Percentiles rank a stretch among this genome's conserved stretches.
phyloP scores from a whole-genome alignment of 2,797 vertebrate genomes.

The Anniella stebbinsi region DNA sequence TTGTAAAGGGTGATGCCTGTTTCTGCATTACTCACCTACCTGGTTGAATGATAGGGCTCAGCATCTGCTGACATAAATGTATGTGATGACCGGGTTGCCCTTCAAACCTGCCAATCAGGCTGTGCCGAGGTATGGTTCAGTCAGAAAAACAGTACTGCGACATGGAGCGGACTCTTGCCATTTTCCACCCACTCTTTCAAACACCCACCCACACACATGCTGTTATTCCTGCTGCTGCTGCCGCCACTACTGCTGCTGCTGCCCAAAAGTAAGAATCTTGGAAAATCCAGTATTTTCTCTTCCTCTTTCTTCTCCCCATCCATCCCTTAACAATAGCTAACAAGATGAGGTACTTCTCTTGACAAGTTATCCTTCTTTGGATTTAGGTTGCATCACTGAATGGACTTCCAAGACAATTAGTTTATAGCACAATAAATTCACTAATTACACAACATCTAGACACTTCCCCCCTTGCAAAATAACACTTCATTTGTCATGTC shows the following conservation, averaged over 20 bases:
- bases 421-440: background rate
- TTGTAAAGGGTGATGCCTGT: slow-evolving; percentile 25
- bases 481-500: background rate
- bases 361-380: slow-evolving; percentile 24
- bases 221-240: background rate
- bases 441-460: background rate
- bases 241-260: slow-evolving; percentile 13
- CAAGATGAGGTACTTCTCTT: background rate
- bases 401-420: background rate
- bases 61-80: slow-evolving; percentile 32
- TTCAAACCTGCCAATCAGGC: slow-evolving; percentile 38
- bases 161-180: slow-evolving; percentile 13
- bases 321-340: background rate
- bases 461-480: background rate
- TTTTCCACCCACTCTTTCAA: slow-evolving; percentile 29
- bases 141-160: slow-evolving; percentile 31
- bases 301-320: slow-evolving; percentile 2
- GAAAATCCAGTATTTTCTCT: slow-evolving; percentile 21
- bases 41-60: slow-evolving; percentile 42
- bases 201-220: background rate
- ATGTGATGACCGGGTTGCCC: slow-evolving; percentile 45
- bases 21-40: slow-evolving; percentile 26
- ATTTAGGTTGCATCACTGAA: slow-evolving; percentile 1
- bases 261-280: fast-evolving
- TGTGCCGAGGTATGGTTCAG: slow-evolving; percentile 41